These are phyloP conservation scores for Vimba vimba DNA, from an alignment of 2,113 vertebrate genomes.

Conservation along the genomic window DNA sequence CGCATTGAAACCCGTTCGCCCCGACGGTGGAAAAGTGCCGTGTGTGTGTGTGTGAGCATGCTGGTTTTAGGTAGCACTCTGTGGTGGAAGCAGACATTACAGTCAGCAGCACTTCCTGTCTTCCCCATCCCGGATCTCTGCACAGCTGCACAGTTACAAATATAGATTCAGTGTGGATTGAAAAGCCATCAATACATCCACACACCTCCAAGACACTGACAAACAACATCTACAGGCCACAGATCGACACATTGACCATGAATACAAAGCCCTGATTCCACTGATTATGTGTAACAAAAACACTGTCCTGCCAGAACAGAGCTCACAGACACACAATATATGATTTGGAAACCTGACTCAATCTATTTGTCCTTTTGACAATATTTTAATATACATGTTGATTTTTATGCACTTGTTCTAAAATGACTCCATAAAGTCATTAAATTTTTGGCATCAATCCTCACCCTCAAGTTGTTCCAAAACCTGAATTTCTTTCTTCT, in stretches of 20 bases:
- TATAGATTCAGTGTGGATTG: conserved; percentile 53
- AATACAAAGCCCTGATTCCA: background rate
- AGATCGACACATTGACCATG: background rate
- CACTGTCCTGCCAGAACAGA: too few relatives aligned
- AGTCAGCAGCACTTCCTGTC: conserved; percentile 59
- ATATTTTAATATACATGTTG: too few relatives aligned
- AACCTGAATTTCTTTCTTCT: too few relatives aligned
- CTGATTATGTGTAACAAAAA: background rate
- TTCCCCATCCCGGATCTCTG: conserved; percentile 49
- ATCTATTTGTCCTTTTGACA: too few relatives aligned
- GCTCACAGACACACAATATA: too few relatives aligned
- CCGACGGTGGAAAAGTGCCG: too few relatives aligned
- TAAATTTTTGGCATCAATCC: too few relatives aligned
- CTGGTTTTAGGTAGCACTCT: conserved; percentile 19
- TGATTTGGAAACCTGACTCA: background rate
- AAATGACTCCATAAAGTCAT: too few relatives aligned
- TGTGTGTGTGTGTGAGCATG: background rate
- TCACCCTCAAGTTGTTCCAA: too few relatives aligned
- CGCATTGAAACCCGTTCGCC: too few relatives aligned
- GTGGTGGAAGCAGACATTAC: conserved; percentile 51
- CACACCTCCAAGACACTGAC: background rate
- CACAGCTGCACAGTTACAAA: conserved; percentile 63
- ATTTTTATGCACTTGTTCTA: too few relatives aligned
- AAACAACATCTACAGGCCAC: background rate
- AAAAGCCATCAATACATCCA: conserved; percentile 46